A percentile compares a stretch with the other conserved stretches of the same genome.
phyloP scores from a whole-genome alignment of 53 echinoderm and acorn worm genomes.

The Actinopyga echinites region DNA sequence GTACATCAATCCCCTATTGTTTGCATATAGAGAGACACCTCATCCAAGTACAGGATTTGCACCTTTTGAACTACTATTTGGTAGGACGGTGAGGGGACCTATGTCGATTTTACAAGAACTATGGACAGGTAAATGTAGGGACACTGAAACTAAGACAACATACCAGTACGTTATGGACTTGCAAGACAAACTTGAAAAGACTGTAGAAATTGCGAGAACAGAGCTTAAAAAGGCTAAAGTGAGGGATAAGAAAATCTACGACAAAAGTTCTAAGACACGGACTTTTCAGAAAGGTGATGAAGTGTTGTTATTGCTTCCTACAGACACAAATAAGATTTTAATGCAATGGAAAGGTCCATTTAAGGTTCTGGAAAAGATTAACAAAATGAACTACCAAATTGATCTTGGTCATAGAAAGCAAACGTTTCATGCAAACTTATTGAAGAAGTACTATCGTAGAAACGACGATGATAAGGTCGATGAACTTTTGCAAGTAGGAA shows the following conservation, averaged over 20 bases:
- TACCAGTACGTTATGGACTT: constrained; percentile 65
- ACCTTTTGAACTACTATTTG: constrained; percentile 64
- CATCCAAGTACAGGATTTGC: constrained; percentile 59
- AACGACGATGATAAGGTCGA: neutral
- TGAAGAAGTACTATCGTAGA: neutral
- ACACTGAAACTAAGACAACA: constrained; percentile 38
- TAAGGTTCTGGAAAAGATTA: constrained; percentile 2
- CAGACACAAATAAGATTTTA: constrained; percentile 22
- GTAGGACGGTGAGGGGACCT: constrained; percentile 58
- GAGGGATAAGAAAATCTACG: constrained; percentile 34
- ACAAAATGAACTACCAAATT: constrained; percentile 29
- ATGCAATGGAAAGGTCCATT: constrained; percentile 54
- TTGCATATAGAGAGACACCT: constrained; percentile 57
- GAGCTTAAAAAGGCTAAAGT: constrained; percentile 46
- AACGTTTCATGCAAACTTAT: constrained; percentile 45
- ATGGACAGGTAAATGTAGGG: constrained; percentile 26
- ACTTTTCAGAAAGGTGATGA: constrained; percentile 5
- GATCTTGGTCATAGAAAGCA: constrained; percentile 27
- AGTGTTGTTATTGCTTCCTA: constrained; percentile 27
- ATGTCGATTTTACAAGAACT: constrained; percentile 58
- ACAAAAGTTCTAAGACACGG: constrained; percentile 5
- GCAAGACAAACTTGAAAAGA: constrained; percentile 41
- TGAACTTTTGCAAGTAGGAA: neutral
- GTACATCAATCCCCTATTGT: constrained; percentile 50
- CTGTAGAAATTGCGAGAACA: constrained; percentile 50